Evolutionary conservation across 2,113 vertebrate species (phyloP).

Genomic region (Pangasianodon hypophthalmus): DNA sequence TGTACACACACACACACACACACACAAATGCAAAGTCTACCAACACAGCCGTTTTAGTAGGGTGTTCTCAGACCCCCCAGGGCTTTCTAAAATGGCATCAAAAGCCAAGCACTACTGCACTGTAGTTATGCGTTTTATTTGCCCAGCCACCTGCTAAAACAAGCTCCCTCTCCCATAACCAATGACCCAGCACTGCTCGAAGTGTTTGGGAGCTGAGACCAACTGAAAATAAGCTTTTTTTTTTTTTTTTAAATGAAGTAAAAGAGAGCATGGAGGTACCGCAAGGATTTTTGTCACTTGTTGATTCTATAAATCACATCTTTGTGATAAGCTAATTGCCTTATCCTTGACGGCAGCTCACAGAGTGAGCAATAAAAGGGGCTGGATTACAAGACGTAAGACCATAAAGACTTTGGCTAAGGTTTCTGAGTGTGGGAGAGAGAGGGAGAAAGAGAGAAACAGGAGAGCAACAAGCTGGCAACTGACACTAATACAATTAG

Average conservation of each 20-base stretch:
- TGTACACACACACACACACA: constrained; percentile 26
- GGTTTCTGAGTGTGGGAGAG: constrained; percentile 61
- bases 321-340: constrained; percentile 79
- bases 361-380: constrained; percentile 73
- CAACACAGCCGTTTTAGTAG: constrained; percentile 6
- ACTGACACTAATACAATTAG: not conserved
- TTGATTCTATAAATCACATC: constrained; percentile 76
- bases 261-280: constrained; percentile 50
- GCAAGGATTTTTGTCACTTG: constrained; percentile 64
- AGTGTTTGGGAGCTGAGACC: not conserved
- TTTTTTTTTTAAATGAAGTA: constrained; percentile 47
- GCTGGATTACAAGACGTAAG: constrained; percentile 71
- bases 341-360: constrained; percentile 83
- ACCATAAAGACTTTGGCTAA: constrained; percentile 75
- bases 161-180: constrained; percentile 38
- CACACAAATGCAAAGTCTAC: constrained; percentile 32
- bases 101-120: constrained; percentile 54
- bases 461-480: not conserved
- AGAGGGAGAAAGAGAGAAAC: constrained; percentile 17
- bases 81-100: constrained; percentile 51
- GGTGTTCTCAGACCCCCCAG: constrained; percentile 47
- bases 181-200: constrained; percentile 29
- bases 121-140: constrained; percentile 49
- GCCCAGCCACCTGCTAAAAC: constrained; percentile 47
- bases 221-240: not conserved